Conservation (phyloP, 23 tunicate genomes). For the Halocynthia aurantium region DNA sequence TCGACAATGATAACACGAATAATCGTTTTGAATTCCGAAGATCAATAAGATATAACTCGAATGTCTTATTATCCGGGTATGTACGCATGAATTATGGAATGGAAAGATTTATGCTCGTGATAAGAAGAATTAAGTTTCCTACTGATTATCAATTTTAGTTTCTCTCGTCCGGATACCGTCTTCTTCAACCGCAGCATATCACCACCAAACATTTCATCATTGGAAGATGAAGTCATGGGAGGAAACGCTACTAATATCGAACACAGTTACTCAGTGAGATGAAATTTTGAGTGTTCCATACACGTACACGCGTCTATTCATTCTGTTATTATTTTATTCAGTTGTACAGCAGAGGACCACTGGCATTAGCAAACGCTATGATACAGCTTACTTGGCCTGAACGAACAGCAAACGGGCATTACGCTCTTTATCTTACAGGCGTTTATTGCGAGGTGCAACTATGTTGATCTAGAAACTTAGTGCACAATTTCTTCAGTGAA, state of each 20-base stretch:
- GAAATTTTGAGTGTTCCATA: slow-evolving; percentile 1
- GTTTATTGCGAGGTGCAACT: slow-evolving; percentile 30
- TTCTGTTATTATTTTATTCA: slow-evolving; percentile 6
- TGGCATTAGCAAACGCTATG: slow-evolving; percentile 11
- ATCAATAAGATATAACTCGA: neutral
- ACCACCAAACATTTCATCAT: slow-evolving; percentile 1
- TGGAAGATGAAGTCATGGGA: slow-evolving; percentile 15
- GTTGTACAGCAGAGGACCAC: slow-evolving; percentile 50
- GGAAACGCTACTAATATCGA: slow-evolving; percentile 5
- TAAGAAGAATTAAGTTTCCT: too few species aligned
- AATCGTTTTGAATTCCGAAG: slow-evolving; percentile 13
- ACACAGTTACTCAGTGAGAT: slow-evolving; percentile 13
- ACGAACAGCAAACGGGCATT: slow-evolving; percentile 10
- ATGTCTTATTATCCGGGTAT: slow-evolving; percentile 1
- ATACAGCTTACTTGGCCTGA: slow-evolving; percentile 39
- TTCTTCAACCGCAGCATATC: neutral
- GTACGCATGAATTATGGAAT: neutral
- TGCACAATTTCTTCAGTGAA: too few species aligned
- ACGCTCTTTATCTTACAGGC: slow-evolving; percentile 27
- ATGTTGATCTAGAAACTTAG: too few species aligned
- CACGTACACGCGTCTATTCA: neutral
- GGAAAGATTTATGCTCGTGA: too few species aligned
- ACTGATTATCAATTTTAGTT: neutral
- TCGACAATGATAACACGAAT: slow-evolving; percentile 8
- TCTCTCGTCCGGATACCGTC: slow-evolving; percentile 1